Conservation (phyloP, 2,888 invertebrate genomes). For the Calliopum simillimum region DNA sequence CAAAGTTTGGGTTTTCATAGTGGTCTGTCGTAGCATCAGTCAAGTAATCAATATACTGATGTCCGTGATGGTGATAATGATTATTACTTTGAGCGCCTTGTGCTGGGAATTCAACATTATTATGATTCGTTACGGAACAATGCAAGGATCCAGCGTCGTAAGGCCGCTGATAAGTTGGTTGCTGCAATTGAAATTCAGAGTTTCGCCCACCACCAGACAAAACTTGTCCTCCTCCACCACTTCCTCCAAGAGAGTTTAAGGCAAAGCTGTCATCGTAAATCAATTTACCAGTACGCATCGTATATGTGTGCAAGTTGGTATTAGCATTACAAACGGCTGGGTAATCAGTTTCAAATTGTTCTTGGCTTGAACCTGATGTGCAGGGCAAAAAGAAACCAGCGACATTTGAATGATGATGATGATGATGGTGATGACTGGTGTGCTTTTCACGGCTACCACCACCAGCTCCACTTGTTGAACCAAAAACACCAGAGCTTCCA, state of each 20-base stretch:
- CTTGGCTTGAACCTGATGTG: conserved; percentile 85
- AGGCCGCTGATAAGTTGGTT: conserved; percentile 62
- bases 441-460: conserved; percentile 78
- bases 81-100: conserved; percentile 39
- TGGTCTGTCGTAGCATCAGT: conserved; percentile 64
- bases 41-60: conserved; percentile 57
- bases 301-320: conserved; percentile 86
- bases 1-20: conserved; percentile 68
- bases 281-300: conserved; percentile 80
- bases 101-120: conserved; percentile 42
- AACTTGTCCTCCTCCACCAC: conserved; percentile 32
- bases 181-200: conserved; percentile 58
- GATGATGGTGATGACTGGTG: conserved; percentile 56
- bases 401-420: conserved; percentile 67
- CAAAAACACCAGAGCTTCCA: conserved; percentile 33
- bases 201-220: conserved; percentile 24
- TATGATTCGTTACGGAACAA: conserved; percentile 49
- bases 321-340: conserved; percentile 89
- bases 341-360: conserved; percentile 85
- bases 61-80: conserved; percentile 48
- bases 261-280: conserved; percentile 79
- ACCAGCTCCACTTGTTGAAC: conserved; percentile 49
- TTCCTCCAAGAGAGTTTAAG: conserved; percentile 67
- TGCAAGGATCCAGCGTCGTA: conserved; percentile 65
- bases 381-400: conserved; percentile 85